Base-by-base conservation (phyloP, 2,797 vertebrate genomes). In the Pogonophryne albipinna region DNA sequence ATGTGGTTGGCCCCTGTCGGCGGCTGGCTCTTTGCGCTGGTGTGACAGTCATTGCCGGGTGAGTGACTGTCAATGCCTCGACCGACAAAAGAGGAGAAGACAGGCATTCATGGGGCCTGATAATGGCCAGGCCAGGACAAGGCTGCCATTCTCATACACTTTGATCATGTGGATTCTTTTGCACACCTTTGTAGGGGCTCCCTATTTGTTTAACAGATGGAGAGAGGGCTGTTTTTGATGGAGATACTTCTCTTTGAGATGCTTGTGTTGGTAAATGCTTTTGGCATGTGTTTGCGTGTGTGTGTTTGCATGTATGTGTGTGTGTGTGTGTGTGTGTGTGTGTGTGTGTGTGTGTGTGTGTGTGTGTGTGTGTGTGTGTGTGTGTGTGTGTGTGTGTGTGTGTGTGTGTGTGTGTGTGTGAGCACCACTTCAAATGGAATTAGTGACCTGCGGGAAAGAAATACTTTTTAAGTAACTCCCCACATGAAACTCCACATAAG, bases 11-110 rank as follows among this genome's bases (percentile, higher is more conserved):
- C 88, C 92, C 89, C 92, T 94, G 94, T 94, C 88, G 90, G 90
- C 87, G 88, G 91, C 92, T 91, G 92, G 90, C 93, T 93, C 93
- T 95, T 94, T 92, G 91, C 88, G 79, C 93, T 88, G 89, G 92
- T 95, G 95, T 95, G 95, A 95, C 94, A 93, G 94, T 95, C 95
- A 95, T 94, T 94, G 94, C 93, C 92, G 93, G 93, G 90, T 95
- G 94, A 95, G 88, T 95, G 93, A 93, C 94, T 94, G 93, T 95
- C 95, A 95, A 95, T 94, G 94, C 90, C 89, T 69, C 64, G 45
- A 45, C 90, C 86, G 76, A 96, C 94, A 95, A 96, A 95, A 92
- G 92, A 90, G 90, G 91, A 94, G 91, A 95, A 94, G 94, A 94
- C 92, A 94, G 91, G 86, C 91, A 94, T 95, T 95, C 93, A 94